A percentile compares a stretch with the other conserved stretches of the same genome.
Evolutionary conservation across 2,888 invertebrate species (phyloP).

Genomic region (Nymphalis urticae): DNA sequence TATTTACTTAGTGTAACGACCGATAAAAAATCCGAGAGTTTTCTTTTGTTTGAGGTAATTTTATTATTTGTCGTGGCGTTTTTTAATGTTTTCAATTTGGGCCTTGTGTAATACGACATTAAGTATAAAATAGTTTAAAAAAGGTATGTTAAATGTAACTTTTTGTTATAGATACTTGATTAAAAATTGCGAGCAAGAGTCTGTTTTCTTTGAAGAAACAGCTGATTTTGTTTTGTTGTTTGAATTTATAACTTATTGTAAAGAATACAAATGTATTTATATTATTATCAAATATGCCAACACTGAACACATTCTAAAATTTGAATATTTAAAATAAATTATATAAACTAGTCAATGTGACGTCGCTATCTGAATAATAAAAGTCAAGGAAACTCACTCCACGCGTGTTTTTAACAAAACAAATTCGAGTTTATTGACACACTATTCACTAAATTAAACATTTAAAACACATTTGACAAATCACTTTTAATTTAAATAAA

Average conservation of each 20-base stretch:
- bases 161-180: background rate
- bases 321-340: background rate
- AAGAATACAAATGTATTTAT: too few relatives aligned
- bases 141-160: background rate
- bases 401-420: constrained; percentile 8
- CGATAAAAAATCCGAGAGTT: constrained; percentile 14
- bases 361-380: constrained; percentile 1
- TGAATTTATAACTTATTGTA: too few relatives aligned
- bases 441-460: constrained; percentile 8
- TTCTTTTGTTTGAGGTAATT: background rate
- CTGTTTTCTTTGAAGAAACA: background rate
- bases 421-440: constrained; percentile 17
- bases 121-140: too few relatives aligned
- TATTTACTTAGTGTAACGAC: constrained; percentile 16
- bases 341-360: background rate
- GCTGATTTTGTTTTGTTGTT: too few relatives aligned
- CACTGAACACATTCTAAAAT: too few relatives aligned
- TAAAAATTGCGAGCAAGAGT: background rate
- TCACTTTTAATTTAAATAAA: background rate
- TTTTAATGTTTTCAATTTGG: too few relatives aligned
- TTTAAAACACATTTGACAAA: background rate
- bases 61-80: too few relatives aligned
- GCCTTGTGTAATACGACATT: too few relatives aligned
- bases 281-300: too few relatives aligned
- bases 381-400: constrained; percentile 25